A percentile compares a stretch with the other conserved stretches of the same genome.
Conservation (phyloP, 2,888 invertebrate species). For the Automeris io region DNA sequence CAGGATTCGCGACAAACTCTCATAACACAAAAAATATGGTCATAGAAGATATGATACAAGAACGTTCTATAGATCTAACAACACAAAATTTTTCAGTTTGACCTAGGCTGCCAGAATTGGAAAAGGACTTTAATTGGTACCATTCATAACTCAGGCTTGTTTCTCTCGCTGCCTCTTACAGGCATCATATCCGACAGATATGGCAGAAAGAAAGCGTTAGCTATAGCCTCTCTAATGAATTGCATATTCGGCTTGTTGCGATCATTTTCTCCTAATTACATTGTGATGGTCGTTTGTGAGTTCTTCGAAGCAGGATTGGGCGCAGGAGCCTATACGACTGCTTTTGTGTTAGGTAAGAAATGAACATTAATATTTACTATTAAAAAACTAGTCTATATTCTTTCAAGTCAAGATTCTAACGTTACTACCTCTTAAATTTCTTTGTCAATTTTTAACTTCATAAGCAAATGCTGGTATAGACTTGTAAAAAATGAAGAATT, state of each 20-base stretch:
- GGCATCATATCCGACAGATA: constrained; percentile 85
- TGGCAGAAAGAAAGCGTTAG: constrained; percentile 79
- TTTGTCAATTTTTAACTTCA: too few species aligned
- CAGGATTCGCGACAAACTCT: too few species aligned
- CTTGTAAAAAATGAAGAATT: too few species aligned
- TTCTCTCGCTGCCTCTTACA: constrained; percentile 82
- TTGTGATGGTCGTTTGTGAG: constrained; percentile 73
- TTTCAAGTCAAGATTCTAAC: too few species aligned
- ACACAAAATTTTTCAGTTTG: constrained; percentile 69
- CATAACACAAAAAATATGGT: too few species aligned
- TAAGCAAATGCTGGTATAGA: too few species aligned
- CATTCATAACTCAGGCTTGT: constrained; percentile 83
- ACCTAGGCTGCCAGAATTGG: constrained; percentile 82
- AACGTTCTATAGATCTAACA: not conserved
- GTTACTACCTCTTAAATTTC: too few species aligned
- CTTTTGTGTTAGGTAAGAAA: constrained; percentile 78
- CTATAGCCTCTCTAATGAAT: constrained; percentile 72
- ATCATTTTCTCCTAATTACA: constrained; percentile 75
- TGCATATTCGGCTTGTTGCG: constrained; percentile 73
- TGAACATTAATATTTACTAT: too few species aligned
- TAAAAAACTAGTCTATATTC: too few species aligned
- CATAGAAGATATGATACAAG: not conserved
- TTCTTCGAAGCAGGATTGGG: constrained; percentile 75
- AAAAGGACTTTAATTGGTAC: constrained; percentile 85
- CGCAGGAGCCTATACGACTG: constrained; percentile 77